phyloP scores from a whole-genome alignment of 2,113 vertebrate genomes.

The Aleadryas rufinucha region DNA sequence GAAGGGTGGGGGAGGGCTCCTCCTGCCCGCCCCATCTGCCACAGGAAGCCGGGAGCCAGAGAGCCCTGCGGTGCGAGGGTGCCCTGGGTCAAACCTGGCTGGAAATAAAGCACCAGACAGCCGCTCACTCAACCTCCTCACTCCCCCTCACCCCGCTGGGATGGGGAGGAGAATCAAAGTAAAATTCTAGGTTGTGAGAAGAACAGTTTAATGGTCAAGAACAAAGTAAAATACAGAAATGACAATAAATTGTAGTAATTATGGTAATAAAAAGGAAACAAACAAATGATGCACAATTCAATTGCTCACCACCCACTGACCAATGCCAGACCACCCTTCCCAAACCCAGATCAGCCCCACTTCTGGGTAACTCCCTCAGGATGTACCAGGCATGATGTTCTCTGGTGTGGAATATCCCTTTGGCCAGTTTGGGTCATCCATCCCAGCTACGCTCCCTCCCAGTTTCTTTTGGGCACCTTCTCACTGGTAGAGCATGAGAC shows the following conservation, averaged over 20 bases:
- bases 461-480: not conserved
- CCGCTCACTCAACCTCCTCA: not conserved
- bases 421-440: not conserved
- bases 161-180: not conserved
- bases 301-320: not conserved
- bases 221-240: not conserved
- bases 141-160: not conserved
- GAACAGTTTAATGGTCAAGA: not conserved
- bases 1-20: not conserved
- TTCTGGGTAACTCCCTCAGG: no score
- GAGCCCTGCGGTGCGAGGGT: accelerated
- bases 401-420: not conserved
- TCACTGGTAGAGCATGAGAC: not conserved
- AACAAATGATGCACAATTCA: not conserved
- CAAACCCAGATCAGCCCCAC: not conserved
- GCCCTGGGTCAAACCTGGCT: no score
- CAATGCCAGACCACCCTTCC: not conserved
- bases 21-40: not conserved
- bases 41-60: accelerated
- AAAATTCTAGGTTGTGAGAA: not conserved
- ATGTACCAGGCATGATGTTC: no score
- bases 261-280: not conserved
- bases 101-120: not conserved
- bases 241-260: not conserved
- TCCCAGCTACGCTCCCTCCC: not conserved